Base-by-base conservation (phyloP, 2,113 vertebrate species). In the Amia ocellicauda region DNA sequence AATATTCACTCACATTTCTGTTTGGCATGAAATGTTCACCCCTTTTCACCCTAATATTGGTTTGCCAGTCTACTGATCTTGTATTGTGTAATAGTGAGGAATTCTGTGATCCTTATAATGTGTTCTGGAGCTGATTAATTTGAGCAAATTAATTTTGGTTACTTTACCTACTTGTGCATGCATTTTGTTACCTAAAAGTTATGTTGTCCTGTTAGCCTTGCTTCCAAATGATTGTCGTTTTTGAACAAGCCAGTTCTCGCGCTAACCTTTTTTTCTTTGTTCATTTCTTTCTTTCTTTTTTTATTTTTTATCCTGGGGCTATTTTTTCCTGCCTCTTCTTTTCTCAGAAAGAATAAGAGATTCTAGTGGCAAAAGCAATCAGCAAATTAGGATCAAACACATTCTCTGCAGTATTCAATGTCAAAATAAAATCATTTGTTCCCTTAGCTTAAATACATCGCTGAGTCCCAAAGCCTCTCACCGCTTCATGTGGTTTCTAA, bases 271-370 rank as follows among this genome's bases (percentile, higher is more conserved):
- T 77, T 74, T 80, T 85, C 78, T 82, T 71, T 52, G 43, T 74
- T 65, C n/a, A n/a, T n/a, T 84, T 78, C 80, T 77, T 74, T 80
- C 84, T 77, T 82, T 71, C 50, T 40, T 74, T 65, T 68, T 69
- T 68, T 73, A 71, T 71, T 79, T 74, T 60, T 74, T 73, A 65
- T 76, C 83, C 84, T 14, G 67, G 58, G 79, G 86, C 84, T 80
- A 67, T 85, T 83, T 81, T 81, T 69, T 69, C 70, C 63, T 27
- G 23, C 23, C 73, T 62, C 62, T 66, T 74, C 78, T 62, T 78
- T 76, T 78, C 79, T 82, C 80, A 72, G 57, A 85, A 74, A 83
- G 81, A 86, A 89, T 85, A 80, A 77, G 71, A 73, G 81, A 86
- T 86, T 81, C 74, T 73, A 75, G 66, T 85, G 79, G 78, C 80